A percentile compares a stretch with the other conserved stretches of the same genome.
Conservation (phyloP, 2,888 invertebrate species). For the Heliconius sara region DNA sequence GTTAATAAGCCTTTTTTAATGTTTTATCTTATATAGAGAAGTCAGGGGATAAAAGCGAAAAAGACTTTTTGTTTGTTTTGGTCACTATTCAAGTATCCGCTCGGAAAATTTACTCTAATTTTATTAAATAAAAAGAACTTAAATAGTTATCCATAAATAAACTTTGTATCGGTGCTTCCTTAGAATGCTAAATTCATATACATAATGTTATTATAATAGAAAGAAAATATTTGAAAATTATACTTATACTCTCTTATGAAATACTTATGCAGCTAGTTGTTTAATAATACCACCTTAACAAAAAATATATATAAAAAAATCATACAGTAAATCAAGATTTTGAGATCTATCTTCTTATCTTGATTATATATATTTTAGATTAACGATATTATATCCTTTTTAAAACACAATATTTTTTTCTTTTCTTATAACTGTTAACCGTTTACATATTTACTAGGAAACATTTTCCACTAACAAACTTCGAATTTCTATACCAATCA, state of each 20-base stretch:
- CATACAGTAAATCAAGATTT: neutral
- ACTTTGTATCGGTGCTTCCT: slow-evolving; percentile 1
- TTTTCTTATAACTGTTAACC: neutral
- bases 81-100: too few species aligned
- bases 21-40: neutral
- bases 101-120: neutral
- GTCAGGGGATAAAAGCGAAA: neutral
- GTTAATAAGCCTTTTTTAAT: neutral
- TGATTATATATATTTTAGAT: neutral
- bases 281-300: neutral
- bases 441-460: neutral
- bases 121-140: neutral
- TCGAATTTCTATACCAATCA: neutral
- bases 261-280: neutral
- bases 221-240: neutral
- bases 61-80: neutral
- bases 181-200: neutral
- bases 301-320: neutral
- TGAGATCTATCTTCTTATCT: neutral
- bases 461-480: neutral
- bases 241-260: neutral
- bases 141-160: neutral
- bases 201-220: neutral
- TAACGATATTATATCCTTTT: neutral
- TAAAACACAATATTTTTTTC: neutral